Evolutionary conservation across 2,888 invertebrate species (phyloP).

Genomic region (Pimpla rufipes): DNA sequence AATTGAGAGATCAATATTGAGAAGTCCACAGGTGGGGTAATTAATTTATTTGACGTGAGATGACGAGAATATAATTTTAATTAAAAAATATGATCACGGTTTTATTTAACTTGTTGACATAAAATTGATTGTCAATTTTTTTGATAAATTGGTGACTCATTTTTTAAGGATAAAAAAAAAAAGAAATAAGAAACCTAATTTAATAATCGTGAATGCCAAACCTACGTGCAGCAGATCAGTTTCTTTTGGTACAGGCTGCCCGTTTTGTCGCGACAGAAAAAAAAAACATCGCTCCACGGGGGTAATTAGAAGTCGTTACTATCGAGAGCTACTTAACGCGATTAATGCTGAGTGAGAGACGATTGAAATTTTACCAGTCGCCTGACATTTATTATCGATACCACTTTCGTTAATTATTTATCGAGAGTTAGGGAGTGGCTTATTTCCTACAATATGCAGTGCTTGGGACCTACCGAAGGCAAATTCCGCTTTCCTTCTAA

Average conservation of each 20-base stretch:
- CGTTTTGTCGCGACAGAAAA: too few relatives aligned
- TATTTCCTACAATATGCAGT: slow-evolving; percentile 21
- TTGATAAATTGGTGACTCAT: too few relatives aligned
- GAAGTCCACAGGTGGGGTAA: background rate
- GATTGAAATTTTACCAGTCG: slow-evolving; percentile 66
- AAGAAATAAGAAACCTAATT: background rate
- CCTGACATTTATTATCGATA: slow-evolving; percentile 15
- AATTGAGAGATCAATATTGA: background rate
- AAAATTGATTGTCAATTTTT: too few relatives aligned
- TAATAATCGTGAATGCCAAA: background rate
- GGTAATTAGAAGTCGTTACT: slow-evolving; percentile 60
- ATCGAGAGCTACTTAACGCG: slow-evolving; percentile 43
- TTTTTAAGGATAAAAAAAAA: background rate
- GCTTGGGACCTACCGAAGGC: background rate
- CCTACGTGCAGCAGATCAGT: background rate
- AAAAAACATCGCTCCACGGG: slow-evolving; percentile 41
- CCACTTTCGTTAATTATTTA: slow-evolving; percentile 23
- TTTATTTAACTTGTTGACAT: too few relatives aligned
- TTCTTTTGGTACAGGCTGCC: too few relatives aligned
- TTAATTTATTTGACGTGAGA: background rate
- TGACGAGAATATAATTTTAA: background rate
- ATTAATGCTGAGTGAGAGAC: slow-evolving; percentile 63
- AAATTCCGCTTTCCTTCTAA: background rate
- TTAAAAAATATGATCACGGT: too few relatives aligned
- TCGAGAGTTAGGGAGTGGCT: background rate